Evolutionary conservation across 1,140 invertebrate species (phyloP).

Genomic region (Ridgeia piscesae): DNA sequence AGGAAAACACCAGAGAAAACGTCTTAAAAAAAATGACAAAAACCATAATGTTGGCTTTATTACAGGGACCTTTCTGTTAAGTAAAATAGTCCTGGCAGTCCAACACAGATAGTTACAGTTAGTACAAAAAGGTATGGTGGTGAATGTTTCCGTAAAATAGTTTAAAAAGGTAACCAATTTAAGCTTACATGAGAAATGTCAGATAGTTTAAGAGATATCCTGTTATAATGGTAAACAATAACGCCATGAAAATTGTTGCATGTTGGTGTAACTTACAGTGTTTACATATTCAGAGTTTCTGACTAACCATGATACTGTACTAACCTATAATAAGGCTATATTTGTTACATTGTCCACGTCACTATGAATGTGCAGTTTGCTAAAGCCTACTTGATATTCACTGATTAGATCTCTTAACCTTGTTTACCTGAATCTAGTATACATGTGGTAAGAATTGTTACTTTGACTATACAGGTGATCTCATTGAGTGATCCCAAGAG

Average conservation of each 20-base stretch:
- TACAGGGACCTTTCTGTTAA: background rate
- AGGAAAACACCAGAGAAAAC: background rate
- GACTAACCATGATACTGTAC: background rate
- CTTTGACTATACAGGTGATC: background rate
- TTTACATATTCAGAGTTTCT: background rate
- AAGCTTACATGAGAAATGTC: background rate
- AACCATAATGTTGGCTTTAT: background rate
- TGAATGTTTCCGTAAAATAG: background rate
- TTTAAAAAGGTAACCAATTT: background rate
- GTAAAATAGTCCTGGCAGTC: background rate
- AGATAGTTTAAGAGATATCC: background rate
- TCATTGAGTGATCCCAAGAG: background rate
- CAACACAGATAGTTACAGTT: background rate
- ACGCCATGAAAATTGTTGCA: background rate
- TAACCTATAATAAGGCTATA: background rate
- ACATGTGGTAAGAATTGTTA: background rate
- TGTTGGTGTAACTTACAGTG: background rate
- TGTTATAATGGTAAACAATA: background rate
- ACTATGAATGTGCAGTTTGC: background rate
- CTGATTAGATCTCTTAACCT: background rate
- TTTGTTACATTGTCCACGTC: background rate
- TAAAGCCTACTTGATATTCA: background rate
- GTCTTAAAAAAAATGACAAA: background rate
- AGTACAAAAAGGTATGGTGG: background rate
- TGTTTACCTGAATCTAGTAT: background rate